Base-by-base conservation (phyloP, 2,113 vertebrate species). In the Hemiscyllium ocellatum region DNA sequence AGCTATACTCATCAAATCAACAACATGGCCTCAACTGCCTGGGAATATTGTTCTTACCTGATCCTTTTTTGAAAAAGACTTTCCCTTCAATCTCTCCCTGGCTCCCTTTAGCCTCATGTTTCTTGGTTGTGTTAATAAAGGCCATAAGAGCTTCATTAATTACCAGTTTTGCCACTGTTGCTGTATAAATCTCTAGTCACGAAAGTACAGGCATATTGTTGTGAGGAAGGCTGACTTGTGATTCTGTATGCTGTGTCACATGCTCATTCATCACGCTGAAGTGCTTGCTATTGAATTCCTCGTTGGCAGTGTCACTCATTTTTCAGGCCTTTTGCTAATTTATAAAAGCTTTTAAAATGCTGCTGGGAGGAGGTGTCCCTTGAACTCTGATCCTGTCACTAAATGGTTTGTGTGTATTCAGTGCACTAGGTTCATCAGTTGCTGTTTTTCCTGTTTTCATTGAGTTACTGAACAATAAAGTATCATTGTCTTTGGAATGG, bases 181-280 rank as follows among this genome's bases (percentile, higher is more conserved):
- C 70, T 95, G 24, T 96, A 95, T 96, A 96, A 96, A 97, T 97
- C 95, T 96, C 94, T 94, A 96, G 96, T 96, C 96, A 94, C 29
- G 96, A 97, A 97, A 96, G 96, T 96, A 96, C 97, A 97, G 96
- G 96, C 97, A 97, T 97, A 97, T 97, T 97, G 97, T 97, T 97
- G 97, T 96, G 66, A 97, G 97, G 97, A 98, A 98, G 97, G 97
- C 98, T 97, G 97, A 97, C 97, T 97, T 97, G 97, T 98, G 97
- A 97, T 96, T 96, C 96, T 97, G 97, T 97, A 97, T 96, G 97
- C 97, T 97, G 96, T 97, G 98, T 97, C 98, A 97, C 97, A 97
- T 98, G 97, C 96, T 97, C 97, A 98, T 98, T 97, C 97, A 98
- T 98, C 56, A 66, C 96, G 96, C 96, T 96, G 96, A 96, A 97